These are phyloP conservation scores for Ptilonorhynchus violaceus DNA, from an alignment of 2,113 vertebrate genomes.

Conservation along the genomic window DNA sequence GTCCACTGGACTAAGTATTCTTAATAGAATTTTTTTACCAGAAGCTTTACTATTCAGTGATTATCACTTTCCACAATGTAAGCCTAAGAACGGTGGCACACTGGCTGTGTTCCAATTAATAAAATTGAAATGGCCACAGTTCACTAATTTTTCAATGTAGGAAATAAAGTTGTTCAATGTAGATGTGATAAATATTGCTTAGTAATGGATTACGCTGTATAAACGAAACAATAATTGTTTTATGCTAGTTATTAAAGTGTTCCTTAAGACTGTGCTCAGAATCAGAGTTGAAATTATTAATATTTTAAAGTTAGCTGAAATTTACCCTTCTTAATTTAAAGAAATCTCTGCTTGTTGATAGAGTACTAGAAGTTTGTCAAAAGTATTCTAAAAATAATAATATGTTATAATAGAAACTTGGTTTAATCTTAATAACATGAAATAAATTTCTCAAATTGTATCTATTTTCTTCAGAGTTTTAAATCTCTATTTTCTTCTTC, in stretches of 20 bases:
- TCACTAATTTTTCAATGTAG: conserved; percentile 12
- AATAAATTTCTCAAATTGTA: neutral
- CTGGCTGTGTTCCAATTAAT: neutral
- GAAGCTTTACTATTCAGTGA: neutral
- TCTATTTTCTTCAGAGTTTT: neutral
- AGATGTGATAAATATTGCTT: conserved; percentile 20
- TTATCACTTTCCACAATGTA: neutral
- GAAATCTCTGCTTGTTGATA: neutral
- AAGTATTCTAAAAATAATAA: neutral
- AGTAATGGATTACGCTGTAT: neutral
- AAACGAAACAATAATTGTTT: neutral
- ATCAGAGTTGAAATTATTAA: neutral
- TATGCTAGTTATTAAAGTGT: neutral
- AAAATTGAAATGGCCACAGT: neutral
- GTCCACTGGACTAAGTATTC: neutral
- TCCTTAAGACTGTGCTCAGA: neutral
- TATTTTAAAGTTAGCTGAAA: neutral
- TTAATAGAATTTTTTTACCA: neutral
- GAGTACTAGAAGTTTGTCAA: neutral
- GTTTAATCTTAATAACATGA: neutral
- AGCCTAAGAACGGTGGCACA: neutral
- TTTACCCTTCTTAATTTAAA: neutral
- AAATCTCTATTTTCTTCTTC: neutral
- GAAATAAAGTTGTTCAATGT: neutral
- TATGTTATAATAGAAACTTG: neutral